Percentiles rank a stretch among this genome's conserved stretches.
These are phyloP conservation scores for Phacellophora camtschatica DNA, from an alignment of 30 jellyfish, hydroid and myxozoan species.

Conservation along the genomic window DNA sequence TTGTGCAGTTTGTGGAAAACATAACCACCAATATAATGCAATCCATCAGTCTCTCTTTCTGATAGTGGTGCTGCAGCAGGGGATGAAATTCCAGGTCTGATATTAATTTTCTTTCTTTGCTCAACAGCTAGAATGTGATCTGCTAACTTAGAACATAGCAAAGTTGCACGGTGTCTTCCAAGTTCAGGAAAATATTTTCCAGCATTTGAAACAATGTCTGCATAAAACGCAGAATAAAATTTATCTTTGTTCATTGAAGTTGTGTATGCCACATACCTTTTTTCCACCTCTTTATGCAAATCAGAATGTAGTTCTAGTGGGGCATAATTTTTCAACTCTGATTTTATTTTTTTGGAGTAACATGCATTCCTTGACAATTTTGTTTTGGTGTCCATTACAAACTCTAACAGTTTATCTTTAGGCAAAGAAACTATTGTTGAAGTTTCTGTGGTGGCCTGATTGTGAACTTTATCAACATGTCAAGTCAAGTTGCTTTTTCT, in stretches of 20 bases:
- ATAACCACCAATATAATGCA: background rate
- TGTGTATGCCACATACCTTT: background rate
- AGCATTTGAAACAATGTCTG: slow-evolving; percentile 11
- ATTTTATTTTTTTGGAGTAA: background rate
- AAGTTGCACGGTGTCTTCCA: slow-evolving; percentile 29
- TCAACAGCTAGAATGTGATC: slow-evolving; percentile 9
- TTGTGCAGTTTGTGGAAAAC: background rate
- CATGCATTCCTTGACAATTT: background rate
- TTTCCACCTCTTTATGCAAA: slow-evolving; percentile 5
- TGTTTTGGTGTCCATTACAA: background rate
- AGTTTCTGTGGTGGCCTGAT: background rate
- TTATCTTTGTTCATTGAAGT: background rate
- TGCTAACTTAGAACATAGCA: slow-evolving; percentile 1
- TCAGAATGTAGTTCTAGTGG: background rate
- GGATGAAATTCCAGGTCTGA: background rate
- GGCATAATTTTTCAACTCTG: background rate
- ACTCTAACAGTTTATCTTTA: background rate
- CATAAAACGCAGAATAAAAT: background rate
- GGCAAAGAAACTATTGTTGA: slow-evolving; percentile 2
- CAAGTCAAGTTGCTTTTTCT: slow-evolving; percentile 16
- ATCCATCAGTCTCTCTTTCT: slow-evolving; percentile 1
- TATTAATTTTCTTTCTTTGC: background rate
- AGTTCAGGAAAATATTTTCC: slow-evolving; percentile 1
- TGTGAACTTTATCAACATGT: background rate
- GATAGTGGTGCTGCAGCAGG: background rate